phyloP scores from a whole-genome alignment of 2,888 invertebrate genomes.

The Agrotis exclamationis region DNA sequence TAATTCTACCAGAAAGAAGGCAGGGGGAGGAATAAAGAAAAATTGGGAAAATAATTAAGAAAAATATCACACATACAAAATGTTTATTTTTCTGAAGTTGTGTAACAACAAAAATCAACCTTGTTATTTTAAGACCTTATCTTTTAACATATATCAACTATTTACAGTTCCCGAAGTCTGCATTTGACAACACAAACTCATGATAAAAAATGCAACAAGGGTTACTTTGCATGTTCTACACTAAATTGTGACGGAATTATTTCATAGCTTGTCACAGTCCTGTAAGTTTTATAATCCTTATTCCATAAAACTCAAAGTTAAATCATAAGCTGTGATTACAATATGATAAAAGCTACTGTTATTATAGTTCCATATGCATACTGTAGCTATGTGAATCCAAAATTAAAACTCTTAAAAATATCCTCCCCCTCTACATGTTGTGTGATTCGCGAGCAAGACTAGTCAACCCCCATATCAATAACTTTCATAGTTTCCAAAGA shows the following conservation, averaged over 20 bases:
- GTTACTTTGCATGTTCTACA: constrained; percentile 88
- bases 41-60: constrained; percentile 79
- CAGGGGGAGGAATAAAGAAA: constrained; percentile 68
- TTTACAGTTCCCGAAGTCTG: constrained; percentile 90
- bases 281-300: constrained; percentile 83
- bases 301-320: constrained; percentile 83
- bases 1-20: constrained; percentile 8
- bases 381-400: constrained; percentile 84
- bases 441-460: constrained; percentile 74
- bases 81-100: constrained; percentile 91
- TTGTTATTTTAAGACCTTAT: constrained; percentile 89
- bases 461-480: constrained; percentile 57
- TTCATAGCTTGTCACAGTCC: constrained; percentile 88
- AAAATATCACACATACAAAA: constrained; percentile 90
- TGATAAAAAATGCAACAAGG: constrained; percentile 90
- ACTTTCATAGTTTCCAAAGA: constrained; percentile 56
- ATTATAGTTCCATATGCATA: constrained; percentile 83
- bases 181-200: constrained; percentile 89
- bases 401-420: constrained; percentile 82
- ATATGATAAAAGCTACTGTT: constrained; percentile 89
- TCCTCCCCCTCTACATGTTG: constrained; percentile 84
- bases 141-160: constrained; percentile 90
- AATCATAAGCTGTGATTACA: constrained; percentile 89
- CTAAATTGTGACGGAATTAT: constrained; percentile 90
- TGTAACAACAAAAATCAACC: constrained; percentile 91